phyloP scores from a whole-genome alignment of 2,797 vertebrate species.

The Podarcis siculus region DNA sequence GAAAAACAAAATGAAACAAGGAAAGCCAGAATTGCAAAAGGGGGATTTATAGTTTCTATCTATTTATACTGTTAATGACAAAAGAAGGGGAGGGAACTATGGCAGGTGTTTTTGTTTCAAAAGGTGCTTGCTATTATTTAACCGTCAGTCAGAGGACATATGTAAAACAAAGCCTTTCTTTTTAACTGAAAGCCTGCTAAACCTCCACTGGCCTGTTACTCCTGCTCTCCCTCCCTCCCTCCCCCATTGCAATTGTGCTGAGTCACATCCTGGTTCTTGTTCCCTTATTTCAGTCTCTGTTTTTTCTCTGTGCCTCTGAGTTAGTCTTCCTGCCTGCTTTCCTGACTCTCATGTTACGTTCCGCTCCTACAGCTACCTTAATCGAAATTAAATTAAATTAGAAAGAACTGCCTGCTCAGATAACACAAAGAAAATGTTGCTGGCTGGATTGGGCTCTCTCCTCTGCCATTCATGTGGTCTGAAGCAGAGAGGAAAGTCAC shows the following conservation, averaged over 20 bases:
- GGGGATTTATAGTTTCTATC: not conserved
- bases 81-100: not conserved
- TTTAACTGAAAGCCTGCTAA: not conserved
- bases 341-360: not conserved
- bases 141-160: not conserved
- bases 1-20: not conserved
- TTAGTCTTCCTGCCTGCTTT: not conserved
- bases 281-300: not conserved
- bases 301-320: not conserved
- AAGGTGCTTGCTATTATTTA: not conserved
- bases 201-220: not conserved
- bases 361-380: not conserved
- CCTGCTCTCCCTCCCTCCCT: not conserved
- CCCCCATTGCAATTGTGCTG: not conserved
- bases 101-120: not conserved
- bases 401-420: constrained; percentile 22
- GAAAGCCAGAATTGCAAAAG: not conserved
- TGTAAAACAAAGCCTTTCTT: not conserved
- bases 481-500: constrained; percentile 35
- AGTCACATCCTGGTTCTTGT: not conserved
- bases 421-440: not conserved
- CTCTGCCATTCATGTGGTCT: not conserved
- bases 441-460: constrained; percentile 9
- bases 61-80: not conserved
- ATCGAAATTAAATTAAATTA: not conserved